Conservation (phyloP, 92 coral and sea anemone genomes). For the Pocillopora meandrina region DNA sequence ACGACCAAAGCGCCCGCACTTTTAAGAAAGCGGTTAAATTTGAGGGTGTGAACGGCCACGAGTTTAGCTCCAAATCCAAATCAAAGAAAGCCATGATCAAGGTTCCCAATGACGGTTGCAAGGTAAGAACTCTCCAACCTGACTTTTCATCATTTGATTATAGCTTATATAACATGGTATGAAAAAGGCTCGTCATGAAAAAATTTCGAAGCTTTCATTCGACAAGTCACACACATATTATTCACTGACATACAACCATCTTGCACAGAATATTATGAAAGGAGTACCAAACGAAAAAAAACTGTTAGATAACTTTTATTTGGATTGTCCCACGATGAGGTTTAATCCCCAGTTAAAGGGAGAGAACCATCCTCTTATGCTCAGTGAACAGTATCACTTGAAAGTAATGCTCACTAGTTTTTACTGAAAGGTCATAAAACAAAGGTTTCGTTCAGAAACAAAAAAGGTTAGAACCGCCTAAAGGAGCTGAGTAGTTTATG, state of each 20-base stretch:
- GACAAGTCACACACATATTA: too few relatives aligned
- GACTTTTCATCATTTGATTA: not conserved
- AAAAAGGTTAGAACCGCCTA: not conserved
- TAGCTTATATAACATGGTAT: not conserved
- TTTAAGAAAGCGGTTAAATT: slow-evolving; percentile 61
- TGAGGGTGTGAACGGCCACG: slow-evolving; percentile 72
- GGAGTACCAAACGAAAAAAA: not conserved
- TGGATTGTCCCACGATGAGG: not conserved
- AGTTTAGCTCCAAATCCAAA: slow-evolving; percentile 53
- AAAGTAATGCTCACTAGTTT: not conserved
- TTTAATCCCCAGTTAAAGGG: too few relatives aligned
- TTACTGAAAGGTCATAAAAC: not conserved
- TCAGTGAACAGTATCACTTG: too few relatives aligned
- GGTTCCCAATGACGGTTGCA: slow-evolving; percentile 85
- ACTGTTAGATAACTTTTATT: not conserved
- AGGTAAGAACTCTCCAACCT: slow-evolving; percentile 40
- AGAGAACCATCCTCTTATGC: too few relatives aligned
- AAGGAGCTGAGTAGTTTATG: too few relatives aligned
- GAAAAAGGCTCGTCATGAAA: not conserved
- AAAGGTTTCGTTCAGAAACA: not conserved
- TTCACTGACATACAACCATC: too few relatives aligned
- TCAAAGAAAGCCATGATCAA: slow-evolving; percentile 66
- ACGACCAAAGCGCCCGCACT: slow-evolving; percentile 44
- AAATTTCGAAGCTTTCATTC: not conserved
- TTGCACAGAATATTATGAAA: not conserved